phyloP scores from a whole-genome alignment of 2,888 invertebrate genomes.

The Phymatocera aterrima region DNA sequence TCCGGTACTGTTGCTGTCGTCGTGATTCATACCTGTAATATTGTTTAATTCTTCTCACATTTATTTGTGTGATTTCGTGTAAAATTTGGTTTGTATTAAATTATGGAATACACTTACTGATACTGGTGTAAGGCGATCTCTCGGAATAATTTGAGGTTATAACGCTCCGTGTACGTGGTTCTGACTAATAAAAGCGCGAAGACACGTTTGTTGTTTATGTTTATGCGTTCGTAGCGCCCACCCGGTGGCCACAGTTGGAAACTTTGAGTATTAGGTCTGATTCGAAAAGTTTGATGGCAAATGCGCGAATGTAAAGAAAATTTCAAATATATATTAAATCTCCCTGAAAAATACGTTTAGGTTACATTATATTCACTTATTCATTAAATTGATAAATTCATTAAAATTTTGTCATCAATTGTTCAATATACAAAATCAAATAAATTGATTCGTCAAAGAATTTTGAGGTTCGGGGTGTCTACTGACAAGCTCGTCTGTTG shows the following conservation, averaged over 20 bases:
- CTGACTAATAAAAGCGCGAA: background rate
- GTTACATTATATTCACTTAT: background rate
- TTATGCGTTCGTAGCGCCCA: background rate
- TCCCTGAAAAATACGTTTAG: background rate
- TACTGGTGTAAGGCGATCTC: conserved; percentile 10
- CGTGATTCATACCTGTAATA: conserved; percentile 4
- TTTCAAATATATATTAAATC: conserved; percentile 1
- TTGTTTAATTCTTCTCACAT: background rate
- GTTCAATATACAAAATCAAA: background rate
- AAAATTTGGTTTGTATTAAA: background rate
- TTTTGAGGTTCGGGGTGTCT: background rate
- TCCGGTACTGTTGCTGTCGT: background rate
- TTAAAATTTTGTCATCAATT: background rate
- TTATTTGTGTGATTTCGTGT: background rate
- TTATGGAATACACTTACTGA: background rate
- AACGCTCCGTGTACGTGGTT: background rate
- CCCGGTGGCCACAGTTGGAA: background rate
- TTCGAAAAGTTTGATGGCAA: conserved; percentile 1
- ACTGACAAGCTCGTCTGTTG: background rate
- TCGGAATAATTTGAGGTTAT: background rate
- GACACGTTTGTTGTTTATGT: background rate
- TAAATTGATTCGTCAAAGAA: conserved; percentile 1
- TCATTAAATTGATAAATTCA: conserved; percentile 5
- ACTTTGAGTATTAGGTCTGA: background rate
- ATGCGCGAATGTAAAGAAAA: background rate